phyloP scores from a whole-genome alignment of 2,888 invertebrate genomes.

The Metacarcinus magister region DNA sequence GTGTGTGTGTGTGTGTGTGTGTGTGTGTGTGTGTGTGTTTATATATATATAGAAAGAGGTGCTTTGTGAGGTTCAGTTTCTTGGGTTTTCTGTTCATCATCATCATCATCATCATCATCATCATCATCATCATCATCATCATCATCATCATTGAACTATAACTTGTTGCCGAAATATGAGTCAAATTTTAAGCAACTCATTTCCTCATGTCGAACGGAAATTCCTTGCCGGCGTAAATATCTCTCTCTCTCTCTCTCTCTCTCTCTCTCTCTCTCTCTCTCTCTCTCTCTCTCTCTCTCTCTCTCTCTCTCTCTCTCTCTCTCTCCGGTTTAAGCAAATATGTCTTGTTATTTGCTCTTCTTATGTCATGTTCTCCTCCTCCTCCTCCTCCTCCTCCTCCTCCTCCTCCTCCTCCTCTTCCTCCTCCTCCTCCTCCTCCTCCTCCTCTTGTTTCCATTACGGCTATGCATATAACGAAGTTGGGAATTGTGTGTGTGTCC shows the following conservation, averaged over 20 bases:
- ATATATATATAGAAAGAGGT: too few species aligned
- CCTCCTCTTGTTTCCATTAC: too few species aligned
- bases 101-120: background rate
- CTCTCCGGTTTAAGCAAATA: background rate
- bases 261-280: slow-evolving; percentile 36
- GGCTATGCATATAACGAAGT: too few species aligned
- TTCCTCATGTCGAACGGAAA: background rate
- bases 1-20: background rate
- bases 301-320: slow-evolving; percentile 50
- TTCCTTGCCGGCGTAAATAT: too few species aligned
- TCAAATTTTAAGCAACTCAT: background rate
- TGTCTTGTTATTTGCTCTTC: too few species aligned
- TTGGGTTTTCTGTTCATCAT: background rate
- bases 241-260: slow-evolving; percentile 37
- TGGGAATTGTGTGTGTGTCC: too few species aligned
- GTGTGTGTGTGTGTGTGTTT: too few species aligned
- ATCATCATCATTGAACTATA: background rate
- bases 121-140: too few species aligned
- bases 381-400: too few species aligned
- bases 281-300: slow-evolving; percentile 46
- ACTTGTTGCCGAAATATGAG: background rate
- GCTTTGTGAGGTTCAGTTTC: background rate
- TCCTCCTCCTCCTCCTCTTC: too few species aligned
- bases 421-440: too few species aligned
- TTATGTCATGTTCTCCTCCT: too few species aligned